These are phyloP conservation scores for Xenus cinereus DNA, from an alignment of 2,113 vertebrate genomes.

Conservation along the genomic window DNA sequence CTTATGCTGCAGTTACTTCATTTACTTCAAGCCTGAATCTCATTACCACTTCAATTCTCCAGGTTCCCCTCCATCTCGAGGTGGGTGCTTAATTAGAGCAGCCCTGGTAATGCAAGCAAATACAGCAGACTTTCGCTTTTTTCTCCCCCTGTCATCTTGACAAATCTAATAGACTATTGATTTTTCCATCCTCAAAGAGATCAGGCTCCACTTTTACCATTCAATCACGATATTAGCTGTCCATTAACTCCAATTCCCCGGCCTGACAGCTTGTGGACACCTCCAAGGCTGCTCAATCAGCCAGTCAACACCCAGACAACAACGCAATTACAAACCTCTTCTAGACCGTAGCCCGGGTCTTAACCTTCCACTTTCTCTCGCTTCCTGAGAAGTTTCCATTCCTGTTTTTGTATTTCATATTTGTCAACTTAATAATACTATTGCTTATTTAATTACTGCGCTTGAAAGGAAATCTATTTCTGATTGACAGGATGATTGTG, in stretches of 20 bases:
- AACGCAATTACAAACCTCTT: conserved; percentile 43
- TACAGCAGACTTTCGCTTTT: neutral
- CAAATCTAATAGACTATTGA: conserved; percentile 94
- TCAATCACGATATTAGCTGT: conserved; percentile 92
- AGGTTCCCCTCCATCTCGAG: conserved; percentile 69
- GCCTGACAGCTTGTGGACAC: conserved; percentile 74
- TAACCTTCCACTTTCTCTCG: neutral
- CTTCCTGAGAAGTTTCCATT: conserved; percentile 22
- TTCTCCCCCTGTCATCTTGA: conserved; percentile 70
- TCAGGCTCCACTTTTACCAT: conserved; percentile 83
- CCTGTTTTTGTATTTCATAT: conserved; percentile 16
- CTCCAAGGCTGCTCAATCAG: conserved; percentile 60
- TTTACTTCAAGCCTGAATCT: conserved; percentile 77
- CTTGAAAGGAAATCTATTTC: conserved; percentile 61
- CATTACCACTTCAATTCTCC: conserved; percentile 79
- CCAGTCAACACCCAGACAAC: conserved; percentile 64
- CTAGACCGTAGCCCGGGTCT: neutral
- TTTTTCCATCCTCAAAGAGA: conserved; percentile 89
- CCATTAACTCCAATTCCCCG: conserved; percentile 82
- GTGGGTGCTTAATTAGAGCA: conserved; percentile 76
- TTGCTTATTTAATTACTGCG: conserved; percentile 56
- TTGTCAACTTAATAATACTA: conserved; percentile 66
- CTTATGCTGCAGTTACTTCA: conserved; percentile 77
- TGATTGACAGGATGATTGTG: conserved; percentile 64
- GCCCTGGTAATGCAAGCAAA: conserved; percentile 62